Evolutionary conservation across 2,797 vertebrate species (phyloP), one percentile per base, ranked within the genome.

Genomic region (Galago senegalensis): DNA sequence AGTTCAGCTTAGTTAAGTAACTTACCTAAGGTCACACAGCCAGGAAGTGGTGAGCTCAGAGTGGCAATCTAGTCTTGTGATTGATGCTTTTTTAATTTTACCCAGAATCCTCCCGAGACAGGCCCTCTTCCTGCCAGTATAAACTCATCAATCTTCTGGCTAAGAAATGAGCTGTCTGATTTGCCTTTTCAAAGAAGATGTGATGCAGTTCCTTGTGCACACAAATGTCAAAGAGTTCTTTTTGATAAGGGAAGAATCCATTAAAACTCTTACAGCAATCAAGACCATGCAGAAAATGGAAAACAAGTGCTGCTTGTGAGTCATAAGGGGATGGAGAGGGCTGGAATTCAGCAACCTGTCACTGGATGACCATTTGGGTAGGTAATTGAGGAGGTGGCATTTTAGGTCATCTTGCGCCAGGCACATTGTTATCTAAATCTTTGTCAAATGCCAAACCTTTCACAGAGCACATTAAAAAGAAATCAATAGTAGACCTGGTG

Each of bases 111-210:
- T 88, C 37, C 43, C 0, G 18, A 93, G 77, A 60, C n/a, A 49
- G 29, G 67, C 87, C 58, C 61, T 93, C 92, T 96, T 85, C 82
- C 37, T 85, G 69, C 29, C 82, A 53, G 87, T 72, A 94, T 77
- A 97, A 94, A 96, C 40, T 53, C 93, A 84, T 97, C 88, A 88
- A n/a, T 97, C 96, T 94, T 92, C 53, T 43, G 56, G 73, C 89
- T 86, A 69, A 76, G 75, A 96, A 97, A 93, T 43, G 40, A 70
- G 95, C 25, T 56, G 21, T 63, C 83, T 85, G 79, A 80, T 61
- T 86, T 82, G 27, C 16, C 16, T 84, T 84, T 91, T 90, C 87
- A 93, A 96, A 70, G 91, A 95, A 77, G 49, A 69, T 0, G 0
- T 31, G 60, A 65, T 25, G 53, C 40, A 53, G 58, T 53, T 93